These are phyloP conservation scores for Patella pellucida DNA, from an alignment of 2,888 invertebrate species.

Conservation along the genomic window DNA sequence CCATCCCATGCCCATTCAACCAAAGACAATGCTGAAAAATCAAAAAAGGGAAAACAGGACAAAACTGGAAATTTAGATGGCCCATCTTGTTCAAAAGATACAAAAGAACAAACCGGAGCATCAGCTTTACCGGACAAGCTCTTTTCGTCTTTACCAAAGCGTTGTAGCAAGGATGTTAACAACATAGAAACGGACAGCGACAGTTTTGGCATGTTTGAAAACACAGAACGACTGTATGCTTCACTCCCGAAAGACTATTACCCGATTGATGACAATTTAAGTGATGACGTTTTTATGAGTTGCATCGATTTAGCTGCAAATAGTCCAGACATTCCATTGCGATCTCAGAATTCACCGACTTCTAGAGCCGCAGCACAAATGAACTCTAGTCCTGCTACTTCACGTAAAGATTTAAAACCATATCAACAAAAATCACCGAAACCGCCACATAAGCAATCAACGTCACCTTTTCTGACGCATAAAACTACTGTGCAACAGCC, in stretches of 20 bases:
- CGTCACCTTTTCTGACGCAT: too few species aligned
- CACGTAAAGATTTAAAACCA: too few species aligned
- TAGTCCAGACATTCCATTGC: slow-evolving; percentile 16
- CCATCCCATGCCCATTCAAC: too few species aligned
- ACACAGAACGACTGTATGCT: background rate
- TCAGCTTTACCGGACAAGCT: background rate
- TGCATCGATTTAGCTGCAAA: slow-evolving; percentile 25
- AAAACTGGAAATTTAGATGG: background rate
- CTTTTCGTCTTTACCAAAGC: background rate
- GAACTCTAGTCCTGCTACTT: too few species aligned
- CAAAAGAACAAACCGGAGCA: background rate
- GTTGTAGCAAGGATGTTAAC: background rate
- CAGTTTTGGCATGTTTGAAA: slow-evolving; percentile 1
- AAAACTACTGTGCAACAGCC: too few species aligned
- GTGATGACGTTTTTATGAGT: slow-evolving; percentile 26
- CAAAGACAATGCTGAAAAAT: too few species aligned
- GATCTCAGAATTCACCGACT: background rate
- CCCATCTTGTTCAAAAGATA: background rate
- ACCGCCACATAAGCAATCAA: too few species aligned
- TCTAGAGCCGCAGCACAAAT: background rate
- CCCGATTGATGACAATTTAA: slow-evolving; percentile 22
- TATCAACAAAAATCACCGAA: too few species aligned
- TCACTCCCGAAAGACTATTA: background rate
- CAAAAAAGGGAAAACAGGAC: too few species aligned
- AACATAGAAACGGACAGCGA: background rate